phyloP scores from a whole-genome alignment of 2,113 vertebrate genomes.

The Pelobates fuscus region DNA sequence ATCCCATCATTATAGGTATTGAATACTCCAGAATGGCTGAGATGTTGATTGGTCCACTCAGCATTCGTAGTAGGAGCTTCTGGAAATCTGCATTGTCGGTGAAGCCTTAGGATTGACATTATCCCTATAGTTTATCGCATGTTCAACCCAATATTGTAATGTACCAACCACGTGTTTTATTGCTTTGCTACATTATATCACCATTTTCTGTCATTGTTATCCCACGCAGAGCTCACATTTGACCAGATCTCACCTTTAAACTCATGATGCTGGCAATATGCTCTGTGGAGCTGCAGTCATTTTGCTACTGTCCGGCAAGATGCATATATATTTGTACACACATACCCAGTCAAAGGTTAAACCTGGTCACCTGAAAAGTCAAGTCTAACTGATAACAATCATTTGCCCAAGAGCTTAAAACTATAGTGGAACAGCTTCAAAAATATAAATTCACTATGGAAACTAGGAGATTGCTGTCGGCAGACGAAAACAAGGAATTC shows the following conservation, averaged over 20 bases:
- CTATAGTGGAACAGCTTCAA: background rate
- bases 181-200: slow-evolving; percentile 72
- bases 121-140: slow-evolving; percentile 51
- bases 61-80: background rate
- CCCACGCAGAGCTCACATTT: background rate
- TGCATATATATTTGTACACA: background rate
- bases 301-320: background rate
- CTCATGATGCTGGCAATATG: too few relatives aligned
- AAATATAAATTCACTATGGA: background rate
- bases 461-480: too few relatives aligned
- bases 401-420: background rate
- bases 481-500: too few relatives aligned
- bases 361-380: background rate
- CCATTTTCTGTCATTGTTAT: slow-evolving; percentile 20
- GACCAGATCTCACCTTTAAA: too few relatives aligned
- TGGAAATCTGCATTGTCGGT: background rate
- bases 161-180: slow-evolving; percentile 74
- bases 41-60: background rate
- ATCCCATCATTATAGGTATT: background rate
- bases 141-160: slow-evolving; percentile 56
- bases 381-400: background rate
- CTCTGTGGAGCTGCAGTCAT: too few relatives aligned
- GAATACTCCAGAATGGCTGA: background rate
- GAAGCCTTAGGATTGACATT: background rate
- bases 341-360: too few relatives aligned